Evolutionary conservation across 2,113 vertebrate genomes (phyloP), one percentile per base, ranked within the genome.

Genomic region (Telmatochromis bifrenatus): DNA sequence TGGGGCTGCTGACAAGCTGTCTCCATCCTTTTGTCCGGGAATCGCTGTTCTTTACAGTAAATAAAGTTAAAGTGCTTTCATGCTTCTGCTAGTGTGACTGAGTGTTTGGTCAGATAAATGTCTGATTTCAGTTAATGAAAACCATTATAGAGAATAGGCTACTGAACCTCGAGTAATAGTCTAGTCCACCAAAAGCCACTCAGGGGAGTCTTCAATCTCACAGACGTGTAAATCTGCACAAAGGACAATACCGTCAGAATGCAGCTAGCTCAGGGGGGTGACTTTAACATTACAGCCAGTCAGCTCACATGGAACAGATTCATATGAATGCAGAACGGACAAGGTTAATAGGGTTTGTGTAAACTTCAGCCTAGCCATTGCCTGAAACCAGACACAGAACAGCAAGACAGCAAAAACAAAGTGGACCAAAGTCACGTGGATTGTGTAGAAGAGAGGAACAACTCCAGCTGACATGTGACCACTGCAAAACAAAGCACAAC

Each of bases 21-120:
- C 92, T 86, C 91, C 85, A 85, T 88, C 70, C 28, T 77, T 87
- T 87, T 92, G 83, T 91, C 82, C 55, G 65, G 87, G 85, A 93
- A 73, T 91, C 81, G 89, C 89, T 93, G 88, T 94, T 93, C 88
- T 93, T 93, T 90, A 87, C 55, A 87, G 93, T 90, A 80, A 96
- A 95, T 95, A 94, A 95, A 95, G 86, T 93, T 89, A 13, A 87
- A 92, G 82, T 89, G 88, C 90, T 90, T 92, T 93, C 83, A 88
- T 28, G 83, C 49, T 54, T 84, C 68, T 73, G 77, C 81, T 84
- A 58, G 33, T 84, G 85, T 87, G 84, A 58, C 45, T 68, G 70
- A 79, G 47, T 79, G 77, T 88, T 88, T 86, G 77, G 53, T 65
- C 26, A 90, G 85, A 79, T 28, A 37, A n/a, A 51, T n/a, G 2